Percentiles rank a stretch among this genome's conserved stretches.
Conservation (phyloP, 92 coral and sea anemone species). For the Diadumene lineata region DNA sequence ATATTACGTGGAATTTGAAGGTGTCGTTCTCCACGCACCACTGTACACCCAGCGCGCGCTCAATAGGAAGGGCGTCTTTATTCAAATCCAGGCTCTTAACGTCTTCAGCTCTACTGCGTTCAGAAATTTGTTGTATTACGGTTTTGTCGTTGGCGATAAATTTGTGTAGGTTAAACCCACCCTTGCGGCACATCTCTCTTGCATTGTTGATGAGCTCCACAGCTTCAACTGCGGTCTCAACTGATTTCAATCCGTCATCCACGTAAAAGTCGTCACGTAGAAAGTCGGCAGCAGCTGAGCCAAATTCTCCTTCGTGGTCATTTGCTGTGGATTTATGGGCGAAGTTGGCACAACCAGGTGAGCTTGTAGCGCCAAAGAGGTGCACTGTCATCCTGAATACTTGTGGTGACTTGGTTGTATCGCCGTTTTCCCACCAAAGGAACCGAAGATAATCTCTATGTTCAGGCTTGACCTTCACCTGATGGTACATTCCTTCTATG, state of each 20-base stretch:
- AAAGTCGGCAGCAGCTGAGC: conserved; percentile 27
- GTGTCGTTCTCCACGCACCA: conserved; percentile 53
- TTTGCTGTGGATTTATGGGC: conserved; percentile 55
- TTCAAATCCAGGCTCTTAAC: conserved; percentile 36
- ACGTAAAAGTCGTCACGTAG: conserved; percentile 49
- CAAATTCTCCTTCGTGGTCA: conserved; percentile 48
- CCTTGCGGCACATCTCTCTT: conserved; percentile 15
- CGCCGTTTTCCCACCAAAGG: conserved; percentile 61
- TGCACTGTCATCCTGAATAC: conserved; percentile 61
- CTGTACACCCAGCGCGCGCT: conserved; percentile 51
- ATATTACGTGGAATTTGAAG: conserved; percentile 37
- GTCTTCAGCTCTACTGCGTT: conserved; percentile 45
- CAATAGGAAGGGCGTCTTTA: conserved; percentile 52
- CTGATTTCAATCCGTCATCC: conserved; percentile 46
- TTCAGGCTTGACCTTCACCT: conserved; percentile 45
- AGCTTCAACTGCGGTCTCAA: conserved; percentile 40
- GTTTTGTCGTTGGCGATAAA: conserved; percentile 43
- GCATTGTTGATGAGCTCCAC: conserved; percentile 29
- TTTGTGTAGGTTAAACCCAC: conserved; percentile 62
- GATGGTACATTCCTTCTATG: conserved; percentile 60
- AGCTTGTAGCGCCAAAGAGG: conserved; percentile 54
- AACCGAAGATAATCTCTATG: conserved; percentile 50
- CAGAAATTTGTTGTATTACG: conserved; percentile 35
- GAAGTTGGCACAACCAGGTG: conserved; percentile 59
- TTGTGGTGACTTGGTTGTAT: conserved; percentile 25